Evolutionary conservation across 2,113 vertebrate genomes (phyloP).

Genomic region (Trematomus loennbergii): DNA sequence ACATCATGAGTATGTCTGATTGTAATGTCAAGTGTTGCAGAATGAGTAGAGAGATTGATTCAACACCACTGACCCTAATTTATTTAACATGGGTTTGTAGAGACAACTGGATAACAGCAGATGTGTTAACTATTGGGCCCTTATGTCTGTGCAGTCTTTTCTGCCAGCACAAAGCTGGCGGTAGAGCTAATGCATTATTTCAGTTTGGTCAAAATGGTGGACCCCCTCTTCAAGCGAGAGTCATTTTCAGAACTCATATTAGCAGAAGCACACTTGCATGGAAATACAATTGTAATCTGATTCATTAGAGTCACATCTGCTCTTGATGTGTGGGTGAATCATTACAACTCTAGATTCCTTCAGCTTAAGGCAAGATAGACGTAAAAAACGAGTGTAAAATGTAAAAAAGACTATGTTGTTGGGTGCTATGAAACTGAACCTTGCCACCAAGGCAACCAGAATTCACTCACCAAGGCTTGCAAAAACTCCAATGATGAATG

Average conservation of each 20-base stretch:
- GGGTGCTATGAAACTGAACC: background rate
- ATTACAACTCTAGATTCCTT: background rate
- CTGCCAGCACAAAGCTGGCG: background rate
- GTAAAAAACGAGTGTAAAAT: too few relatives aligned
- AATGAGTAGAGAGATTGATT: slow-evolving; percentile 27
- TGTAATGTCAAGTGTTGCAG: slow-evolving; percentile 49
- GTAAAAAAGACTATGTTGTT: background rate
- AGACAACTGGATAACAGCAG: slow-evolving; percentile 17
- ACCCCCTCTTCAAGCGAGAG: background rate
- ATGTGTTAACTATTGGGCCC: background rate
- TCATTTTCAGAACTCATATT: background rate
- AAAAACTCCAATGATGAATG: background rate
- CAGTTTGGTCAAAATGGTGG: background rate
- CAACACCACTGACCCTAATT: slow-evolving; percentile 20
- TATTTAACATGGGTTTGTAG: slow-evolving; percentile 5
- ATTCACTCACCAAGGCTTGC: background rate
- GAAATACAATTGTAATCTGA: background rate
- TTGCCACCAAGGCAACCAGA: background rate
- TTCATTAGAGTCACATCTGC: background rate
- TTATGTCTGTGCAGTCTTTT: background rate
- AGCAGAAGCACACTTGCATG: background rate
- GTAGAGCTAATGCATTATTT: background rate
- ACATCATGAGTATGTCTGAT: slow-evolving; percentile 32
- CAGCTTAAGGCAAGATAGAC: too few relatives aligned
- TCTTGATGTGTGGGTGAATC: background rate